A percentile compares a stretch with the other conserved stretches of the same genome.
phyloP scores from a whole-genome alignment of 2,113 vertebrate species.

The Machaerirhynchus nigripectus region DNA sequence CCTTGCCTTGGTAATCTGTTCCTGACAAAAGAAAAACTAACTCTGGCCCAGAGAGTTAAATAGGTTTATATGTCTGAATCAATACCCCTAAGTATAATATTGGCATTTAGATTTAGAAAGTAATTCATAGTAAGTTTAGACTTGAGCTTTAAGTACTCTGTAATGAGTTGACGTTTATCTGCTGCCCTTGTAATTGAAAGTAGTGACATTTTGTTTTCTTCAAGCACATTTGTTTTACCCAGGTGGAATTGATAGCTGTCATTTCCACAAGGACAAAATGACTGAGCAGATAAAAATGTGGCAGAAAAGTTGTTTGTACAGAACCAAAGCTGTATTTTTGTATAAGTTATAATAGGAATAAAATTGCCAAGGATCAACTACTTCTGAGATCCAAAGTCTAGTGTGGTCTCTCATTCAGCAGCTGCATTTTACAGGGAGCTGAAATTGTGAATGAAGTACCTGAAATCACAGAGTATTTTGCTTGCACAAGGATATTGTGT shows the following conservation, averaged over 20 bases:
- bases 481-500: neutral
- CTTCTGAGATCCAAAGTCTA: neutral
- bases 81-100: slow-evolving; percentile 25
- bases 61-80: slow-evolving; percentile 1
- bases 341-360: neutral
- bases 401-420: neutral
- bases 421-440: neutral
- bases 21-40: neutral
- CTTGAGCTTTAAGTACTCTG: neutral
- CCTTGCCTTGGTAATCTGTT: neutral
- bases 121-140: slow-evolving; percentile 40
- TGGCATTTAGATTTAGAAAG: slow-evolving; percentile 50
- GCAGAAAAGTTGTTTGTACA: neutral
- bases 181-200: neutral
- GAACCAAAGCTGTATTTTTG: neutral
- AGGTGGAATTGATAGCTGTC: neutral
- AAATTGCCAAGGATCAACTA: neutral
- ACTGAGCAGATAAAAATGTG: neutral
- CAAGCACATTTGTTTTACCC: neutral
- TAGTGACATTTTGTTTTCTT: neutral
- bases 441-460: neutral
- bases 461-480: neutral
- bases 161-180: neutral
- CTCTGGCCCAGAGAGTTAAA: neutral
- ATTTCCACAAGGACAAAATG: neutral